These are phyloP conservation scores for Melanotaenia trifasciata DNA, from an alignment of 2,797 vertebrate genomes.

Conservation along the genomic window DNA sequence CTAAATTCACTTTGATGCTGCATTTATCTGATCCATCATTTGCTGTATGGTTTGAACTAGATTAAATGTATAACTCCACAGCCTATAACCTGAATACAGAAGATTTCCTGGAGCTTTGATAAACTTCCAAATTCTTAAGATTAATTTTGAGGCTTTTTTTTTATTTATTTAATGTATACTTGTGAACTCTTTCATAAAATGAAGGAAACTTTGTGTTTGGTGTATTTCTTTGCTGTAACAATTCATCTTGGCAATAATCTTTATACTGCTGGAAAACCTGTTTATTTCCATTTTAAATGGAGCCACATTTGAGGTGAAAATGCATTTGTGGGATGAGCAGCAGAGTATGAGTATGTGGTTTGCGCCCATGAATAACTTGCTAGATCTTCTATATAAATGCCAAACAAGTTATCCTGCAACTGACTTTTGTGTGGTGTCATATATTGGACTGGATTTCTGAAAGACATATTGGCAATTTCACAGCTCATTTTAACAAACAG, in stretches of 20 bases:
- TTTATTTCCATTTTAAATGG: no score
- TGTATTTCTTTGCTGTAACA: neutral
- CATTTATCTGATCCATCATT: neutral
- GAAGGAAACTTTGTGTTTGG: neutral
- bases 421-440: no score
- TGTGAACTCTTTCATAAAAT: neutral
- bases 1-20: neutral
- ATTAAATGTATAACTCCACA: neutral
- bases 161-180: neutral
- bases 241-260: no score
- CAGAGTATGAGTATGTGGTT: no score
- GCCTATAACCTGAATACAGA: neutral
- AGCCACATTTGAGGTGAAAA: no score
- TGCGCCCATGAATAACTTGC: no score
- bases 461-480: no score
- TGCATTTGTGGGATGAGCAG: no score
- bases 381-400: no score
- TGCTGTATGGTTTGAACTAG: slow-evolving; percentile 1
- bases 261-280: neutral
- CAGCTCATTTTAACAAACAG: neutral
- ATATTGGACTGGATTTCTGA: neutral
- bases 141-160: neutral
- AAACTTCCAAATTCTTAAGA: neutral
- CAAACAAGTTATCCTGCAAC: no score
- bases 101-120: slow-evolving; percentile 4